phyloP scores from a whole-genome alignment of 64 coral and sea anemone species.

The Montipora cactus region DNA sequence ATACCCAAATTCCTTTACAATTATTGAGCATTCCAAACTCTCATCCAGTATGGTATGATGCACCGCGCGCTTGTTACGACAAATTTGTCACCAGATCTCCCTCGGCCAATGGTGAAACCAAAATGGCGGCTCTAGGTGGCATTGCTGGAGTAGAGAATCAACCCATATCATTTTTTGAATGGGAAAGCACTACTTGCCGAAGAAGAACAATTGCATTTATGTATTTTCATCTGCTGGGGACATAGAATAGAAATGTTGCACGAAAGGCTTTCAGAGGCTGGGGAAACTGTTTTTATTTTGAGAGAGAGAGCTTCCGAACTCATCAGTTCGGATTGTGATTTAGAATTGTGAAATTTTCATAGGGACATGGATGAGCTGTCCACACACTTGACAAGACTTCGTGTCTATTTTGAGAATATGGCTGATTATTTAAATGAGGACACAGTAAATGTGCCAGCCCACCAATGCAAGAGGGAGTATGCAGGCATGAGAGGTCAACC shows the following conservation, averaged over 20 bases:
- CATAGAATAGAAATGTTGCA: conserved; percentile 57
- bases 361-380: conserved; percentile 65
- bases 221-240: background rate
- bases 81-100: background rate
- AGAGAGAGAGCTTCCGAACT: conserved; percentile 53
- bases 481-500: conserved; percentile 56
- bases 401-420: conserved; percentile 54
- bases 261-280: conserved; percentile 78
- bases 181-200: conserved; percentile 47
- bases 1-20: background rate
- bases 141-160: conserved; percentile 26
- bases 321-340: conserved; percentile 34
- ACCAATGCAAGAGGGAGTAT: conserved; percentile 55
- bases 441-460: conserved; percentile 26
- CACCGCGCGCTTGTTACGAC: background rate
- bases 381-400: conserved; percentile 49
- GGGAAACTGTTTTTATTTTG: conserved; percentile 65
- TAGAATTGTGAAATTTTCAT: conserved; percentile 66
- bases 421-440: conserved; percentile 12
- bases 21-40: conserved; percentile 16
- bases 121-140: conserved; percentile 55
- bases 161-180: conserved; percentile 39
- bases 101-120: background rate
- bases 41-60: conserved; percentile 5
- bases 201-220: conserved; percentile 46